A percentile compares a stretch with the other conserved stretches of the same genome.
These are phyloP conservation scores for Embiotoca jacksoni DNA, from an alignment of 2,113 vertebrate species.

Conservation along the genomic window DNA sequence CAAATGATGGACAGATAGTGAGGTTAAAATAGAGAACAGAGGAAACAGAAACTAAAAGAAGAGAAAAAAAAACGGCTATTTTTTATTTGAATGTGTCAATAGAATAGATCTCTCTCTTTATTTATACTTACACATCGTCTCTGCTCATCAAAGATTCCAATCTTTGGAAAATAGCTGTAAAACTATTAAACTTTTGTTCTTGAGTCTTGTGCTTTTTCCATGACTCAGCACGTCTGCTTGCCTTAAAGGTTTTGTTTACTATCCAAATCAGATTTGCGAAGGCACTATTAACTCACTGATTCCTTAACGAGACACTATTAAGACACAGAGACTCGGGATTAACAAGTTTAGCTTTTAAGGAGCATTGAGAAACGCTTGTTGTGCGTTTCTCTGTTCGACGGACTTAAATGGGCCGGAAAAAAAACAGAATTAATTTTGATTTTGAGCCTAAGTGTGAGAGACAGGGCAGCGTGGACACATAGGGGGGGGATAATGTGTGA, in stretches of 20 bases:
- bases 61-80: neutral
- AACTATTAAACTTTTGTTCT: slow-evolving; percentile 37
- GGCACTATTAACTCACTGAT: slow-evolving; percentile 74
- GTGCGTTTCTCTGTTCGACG: slow-evolving; percentile 61
- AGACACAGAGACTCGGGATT: slow-evolving; percentile 74
- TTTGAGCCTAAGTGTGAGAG: slow-evolving; percentile 46
- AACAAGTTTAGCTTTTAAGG: slow-evolving; percentile 79
- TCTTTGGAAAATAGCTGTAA: neutral
- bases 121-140: neutral
- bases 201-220: slow-evolving; percentile 26
- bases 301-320: slow-evolving; percentile 76
- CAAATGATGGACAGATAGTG: slow-evolving; percentile 78
- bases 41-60: slow-evolving; percentile 5
- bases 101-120: neutral
- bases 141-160: neutral
- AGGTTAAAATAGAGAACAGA: slow-evolving; percentile 68
- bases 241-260: slow-evolving; percentile 66
- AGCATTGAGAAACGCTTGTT: slow-evolving; percentile 74
- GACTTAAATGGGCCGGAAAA: slow-evolving; percentile 34
- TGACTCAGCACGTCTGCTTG: slow-evolving; percentile 60
- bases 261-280: slow-evolving; percentile 70
- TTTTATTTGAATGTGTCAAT: neutral
- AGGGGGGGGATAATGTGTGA: slow-evolving; percentile 7
- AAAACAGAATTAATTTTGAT: slow-evolving; percentile 41
- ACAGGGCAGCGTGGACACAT: slow-evolving; percentile 16